phyloP scores from a whole-genome alignment of 2,113 vertebrate genomes.

The Eulacestoma nigropectus region DNA sequence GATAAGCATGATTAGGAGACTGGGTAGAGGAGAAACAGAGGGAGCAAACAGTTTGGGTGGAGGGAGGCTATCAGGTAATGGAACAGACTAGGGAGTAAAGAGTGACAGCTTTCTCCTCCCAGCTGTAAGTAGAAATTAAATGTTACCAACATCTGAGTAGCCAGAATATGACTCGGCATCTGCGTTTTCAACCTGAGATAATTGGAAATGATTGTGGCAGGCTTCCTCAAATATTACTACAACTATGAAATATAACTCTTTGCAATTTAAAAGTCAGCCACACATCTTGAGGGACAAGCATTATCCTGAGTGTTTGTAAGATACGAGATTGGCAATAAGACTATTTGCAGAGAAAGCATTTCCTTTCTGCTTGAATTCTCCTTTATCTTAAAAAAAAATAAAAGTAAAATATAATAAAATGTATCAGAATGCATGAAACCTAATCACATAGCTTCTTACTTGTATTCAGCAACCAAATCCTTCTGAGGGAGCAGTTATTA shows the following conservation, averaged over 20 bases:
- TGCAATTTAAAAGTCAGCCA: not conserved
- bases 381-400: not conserved
- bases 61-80: not conserved
- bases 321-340: not conserved
- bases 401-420: conserved; percentile 13
- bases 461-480: conserved; percentile 31
- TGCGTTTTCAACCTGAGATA: not conserved
- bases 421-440: conserved; percentile 4
- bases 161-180: not conserved
- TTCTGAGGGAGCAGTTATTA: conserved; percentile 18
- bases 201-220: not conserved
- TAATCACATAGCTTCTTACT: conserved; percentile 25
- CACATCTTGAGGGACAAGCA: not conserved
- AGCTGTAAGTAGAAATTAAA: not conserved
- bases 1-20: not conserved
- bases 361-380: not conserved
- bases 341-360: not conserved
- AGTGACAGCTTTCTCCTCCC: not conserved
- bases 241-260: not conserved
- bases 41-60: not conserved
- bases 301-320: not conserved
- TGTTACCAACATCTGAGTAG: not conserved
- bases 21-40: not conserved
- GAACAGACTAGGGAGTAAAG: not conserved
- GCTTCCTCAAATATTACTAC: not conserved